Evolutionary conservation across 2,113 vertebrate species (phyloP).

Genomic region (Pygoscelis antarcticus): DNA sequence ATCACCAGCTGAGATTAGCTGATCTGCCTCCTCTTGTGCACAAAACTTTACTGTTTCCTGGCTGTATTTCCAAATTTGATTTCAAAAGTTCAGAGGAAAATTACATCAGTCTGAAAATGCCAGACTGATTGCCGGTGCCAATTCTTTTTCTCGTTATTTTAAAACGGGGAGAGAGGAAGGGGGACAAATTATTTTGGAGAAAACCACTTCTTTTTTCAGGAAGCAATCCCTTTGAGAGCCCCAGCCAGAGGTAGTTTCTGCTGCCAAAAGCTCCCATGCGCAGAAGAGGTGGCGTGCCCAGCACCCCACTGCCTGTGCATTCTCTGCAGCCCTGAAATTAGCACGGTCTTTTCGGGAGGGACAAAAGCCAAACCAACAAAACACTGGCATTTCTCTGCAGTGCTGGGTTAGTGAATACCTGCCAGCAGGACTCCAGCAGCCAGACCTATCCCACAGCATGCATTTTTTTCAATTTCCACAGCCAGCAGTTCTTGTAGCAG

Average conservation of each 20-base stretch:
- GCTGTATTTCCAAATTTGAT: background rate
- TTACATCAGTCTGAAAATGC: background rate
- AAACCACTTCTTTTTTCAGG: background rate
- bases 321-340: conserved; percentile 4
- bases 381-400: background rate
- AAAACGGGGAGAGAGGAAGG: background rate
- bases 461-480: background rate
- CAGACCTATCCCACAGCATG: background rate
- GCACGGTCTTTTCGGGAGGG: background rate
- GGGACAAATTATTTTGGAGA: background rate
- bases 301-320: background rate
- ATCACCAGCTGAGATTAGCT: background rate
- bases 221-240: background rate
- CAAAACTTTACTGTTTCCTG: background rate
- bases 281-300: background rate
- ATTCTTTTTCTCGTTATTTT: background rate
- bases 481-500: background rate
- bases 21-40: background rate
- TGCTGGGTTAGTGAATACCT: background rate
- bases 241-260: background rate
- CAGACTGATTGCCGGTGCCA: background rate
- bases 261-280: background rate
- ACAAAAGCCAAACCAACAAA: conserved; percentile 31
- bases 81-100: conserved; percentile 5
- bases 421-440: background rate